These are phyloP conservation scores for Morpho helenor DNA, from an alignment of 2,888 invertebrate genomes.

Conservation along the genomic window DNA sequence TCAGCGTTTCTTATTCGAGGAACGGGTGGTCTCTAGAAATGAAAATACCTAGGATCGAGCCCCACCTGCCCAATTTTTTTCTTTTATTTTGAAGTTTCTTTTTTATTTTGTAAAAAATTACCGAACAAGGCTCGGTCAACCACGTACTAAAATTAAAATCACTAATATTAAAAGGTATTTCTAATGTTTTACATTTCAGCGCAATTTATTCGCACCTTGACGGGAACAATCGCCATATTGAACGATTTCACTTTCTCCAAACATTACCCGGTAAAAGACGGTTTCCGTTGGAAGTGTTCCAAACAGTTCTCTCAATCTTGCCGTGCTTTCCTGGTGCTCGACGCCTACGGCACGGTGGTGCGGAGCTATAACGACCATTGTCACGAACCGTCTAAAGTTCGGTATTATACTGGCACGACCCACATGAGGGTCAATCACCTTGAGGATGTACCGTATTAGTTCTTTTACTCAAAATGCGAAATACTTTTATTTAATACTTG, in stretches of 20 bases:
- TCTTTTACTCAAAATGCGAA: too few relatives aligned
- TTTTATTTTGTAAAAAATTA: too few relatives aligned
- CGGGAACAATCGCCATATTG: constrained; percentile 29
- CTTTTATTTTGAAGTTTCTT: too few relatives aligned
- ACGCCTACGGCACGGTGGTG: constrained; percentile 26
- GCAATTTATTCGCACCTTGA: constrained; percentile 25
- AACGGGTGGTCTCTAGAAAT: too few relatives aligned
- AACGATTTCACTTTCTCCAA: constrained; percentile 35
- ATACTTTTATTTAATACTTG: too few relatives aligned
- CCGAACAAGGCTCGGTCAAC: too few relatives aligned
- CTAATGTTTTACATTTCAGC: constrained; percentile 28
- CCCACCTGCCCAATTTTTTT: too few relatives aligned
- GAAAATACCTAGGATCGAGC: too few relatives aligned
- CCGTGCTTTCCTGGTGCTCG: constrained; percentile 32
- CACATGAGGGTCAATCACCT: neutral
- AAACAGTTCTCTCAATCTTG: constrained; percentile 33
- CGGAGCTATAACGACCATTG: constrained; percentile 32
- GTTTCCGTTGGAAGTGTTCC: constrained; percentile 37
- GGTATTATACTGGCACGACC: constrained; percentile 14
- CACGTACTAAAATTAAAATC: too few relatives aligned
- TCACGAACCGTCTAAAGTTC: constrained; percentile 31
- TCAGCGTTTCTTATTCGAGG: too few relatives aligned
- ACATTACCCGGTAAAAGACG: constrained; percentile 32
- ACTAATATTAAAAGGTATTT: neutral
- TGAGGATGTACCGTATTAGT: neutral